Evolutionary conservation across 1,140 invertebrate genomes (phyloP).

Genomic region (Phortica variegata): DNA sequence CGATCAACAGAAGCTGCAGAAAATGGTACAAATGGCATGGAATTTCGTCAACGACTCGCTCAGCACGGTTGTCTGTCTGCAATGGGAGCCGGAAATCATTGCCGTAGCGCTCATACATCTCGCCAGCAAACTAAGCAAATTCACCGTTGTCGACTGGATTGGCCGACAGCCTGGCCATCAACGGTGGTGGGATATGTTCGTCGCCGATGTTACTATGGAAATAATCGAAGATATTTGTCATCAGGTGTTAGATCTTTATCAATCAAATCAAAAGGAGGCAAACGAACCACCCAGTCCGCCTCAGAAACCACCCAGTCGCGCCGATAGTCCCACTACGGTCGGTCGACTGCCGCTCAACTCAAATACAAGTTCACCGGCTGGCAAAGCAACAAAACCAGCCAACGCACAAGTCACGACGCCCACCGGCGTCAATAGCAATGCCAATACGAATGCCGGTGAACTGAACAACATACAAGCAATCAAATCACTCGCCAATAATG

Average conservation of each 20-base stretch:
- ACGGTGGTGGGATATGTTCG: constrained; percentile 98
- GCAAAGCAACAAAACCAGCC: constrained; percentile 8
- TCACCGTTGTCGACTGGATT: constrained; percentile 91
- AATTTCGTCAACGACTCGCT: constrained; percentile 99
- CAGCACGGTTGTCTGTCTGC: constrained; percentile 93
- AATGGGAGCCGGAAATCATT: constrained; percentile 99
- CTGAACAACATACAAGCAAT: constrained; percentile 15
- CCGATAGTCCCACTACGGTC: constrained; percentile 38
- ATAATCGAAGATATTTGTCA: constrained; percentile 97
- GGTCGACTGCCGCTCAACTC: constrained; percentile 9
- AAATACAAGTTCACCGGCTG: constrained; percentile 9
- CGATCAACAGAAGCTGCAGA: constrained; percentile 88
- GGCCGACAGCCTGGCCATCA: constrained; percentile 78
- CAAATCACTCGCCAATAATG: constrained; percentile 7
- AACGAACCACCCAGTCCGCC: constrained; percentile 65
- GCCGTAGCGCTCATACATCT: constrained; percentile 97
- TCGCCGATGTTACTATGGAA: constrained; percentile 89
- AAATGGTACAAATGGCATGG: constrained; percentile 99
- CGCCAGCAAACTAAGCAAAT: constrained; percentile 93
- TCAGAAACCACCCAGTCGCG: constrained; percentile 58
- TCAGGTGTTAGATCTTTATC: constrained; percentile 84
- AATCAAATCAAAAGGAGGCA: constrained; percentile 62
- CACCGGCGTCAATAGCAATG: background rate
- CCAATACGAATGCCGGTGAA: constrained; percentile 24
- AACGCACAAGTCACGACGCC: constrained; percentile 2